phyloP scores from a whole-genome alignment of 2,113 vertebrate genomes.

The Laticauda laticaudata region DNA sequence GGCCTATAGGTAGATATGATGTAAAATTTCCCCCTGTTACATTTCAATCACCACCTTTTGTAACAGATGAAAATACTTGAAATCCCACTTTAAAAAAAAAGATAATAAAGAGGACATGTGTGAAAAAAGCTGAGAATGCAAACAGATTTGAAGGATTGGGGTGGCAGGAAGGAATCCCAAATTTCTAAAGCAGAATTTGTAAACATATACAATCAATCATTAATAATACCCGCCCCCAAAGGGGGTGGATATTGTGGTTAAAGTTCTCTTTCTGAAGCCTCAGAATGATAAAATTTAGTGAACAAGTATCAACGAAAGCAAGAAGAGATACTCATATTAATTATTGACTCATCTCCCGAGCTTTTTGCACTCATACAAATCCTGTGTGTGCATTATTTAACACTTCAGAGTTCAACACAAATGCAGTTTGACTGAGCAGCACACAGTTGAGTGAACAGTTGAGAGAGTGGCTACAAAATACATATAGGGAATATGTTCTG shows the following conservation, averaged over 20 bases:
- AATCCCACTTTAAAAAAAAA: not conserved
- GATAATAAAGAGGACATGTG: not conserved
- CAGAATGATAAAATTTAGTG: slow-evolving; percentile 13
- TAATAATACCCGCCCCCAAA: not conserved
- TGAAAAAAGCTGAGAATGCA: not conserved
- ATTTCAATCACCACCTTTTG: not conserved
- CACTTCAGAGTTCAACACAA: slow-evolving; percentile 12
- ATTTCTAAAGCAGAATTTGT: not conserved
- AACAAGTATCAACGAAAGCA: not conserved
- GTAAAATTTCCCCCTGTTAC: not conserved
- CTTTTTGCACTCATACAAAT: slow-evolving; percentile 12
- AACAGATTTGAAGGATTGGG: not conserved
- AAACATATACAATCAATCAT: not conserved
- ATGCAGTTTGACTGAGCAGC: slow-evolving; percentile 8
- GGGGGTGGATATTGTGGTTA: not conserved
- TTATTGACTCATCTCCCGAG: not conserved
- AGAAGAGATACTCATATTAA: not conserved
- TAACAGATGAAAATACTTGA: not conserved
- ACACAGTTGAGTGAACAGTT: not conserved
- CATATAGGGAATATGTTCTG: not conserved
- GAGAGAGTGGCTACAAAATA: not conserved
- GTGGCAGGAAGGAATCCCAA: not conserved
- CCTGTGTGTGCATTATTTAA: slow-evolving; percentile 34
- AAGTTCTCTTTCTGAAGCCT: not conserved
- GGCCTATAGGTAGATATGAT: not conserved